A percentile compares a stretch with the other conserved stretches of the same genome.
phyloP scores from a whole-genome alignment of 2,113 vertebrate species.

The Nannospalax galili region DNA sequence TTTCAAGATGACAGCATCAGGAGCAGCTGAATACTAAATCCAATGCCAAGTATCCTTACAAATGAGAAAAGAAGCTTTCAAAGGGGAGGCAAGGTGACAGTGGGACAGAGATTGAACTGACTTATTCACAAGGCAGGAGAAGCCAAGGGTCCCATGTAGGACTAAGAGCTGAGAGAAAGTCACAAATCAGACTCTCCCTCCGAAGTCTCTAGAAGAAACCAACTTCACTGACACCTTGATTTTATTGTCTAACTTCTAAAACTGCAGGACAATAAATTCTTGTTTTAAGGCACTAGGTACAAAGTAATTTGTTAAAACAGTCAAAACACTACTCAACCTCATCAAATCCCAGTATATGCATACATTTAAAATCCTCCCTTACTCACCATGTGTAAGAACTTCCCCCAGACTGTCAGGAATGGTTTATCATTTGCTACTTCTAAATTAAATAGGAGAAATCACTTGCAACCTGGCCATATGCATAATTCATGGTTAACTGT shows the following conservation, averaged over 20 bases:
- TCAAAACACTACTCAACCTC: background rate
- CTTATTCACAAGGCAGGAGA: background rate
- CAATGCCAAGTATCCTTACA: background rate
- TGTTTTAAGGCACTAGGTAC: background rate
- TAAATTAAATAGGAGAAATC: constrained; percentile 39
- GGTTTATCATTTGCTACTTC: background rate
- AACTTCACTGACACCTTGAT: background rate
- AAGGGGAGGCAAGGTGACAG: background rate
- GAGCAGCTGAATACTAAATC: background rate
- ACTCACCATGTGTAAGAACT: background rate
- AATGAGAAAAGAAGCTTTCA: background rate
- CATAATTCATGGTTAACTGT: constrained; percentile 62
- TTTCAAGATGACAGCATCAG: background rate
- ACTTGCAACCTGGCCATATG: background rate
- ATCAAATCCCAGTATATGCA: background rate
- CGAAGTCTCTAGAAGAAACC: background rate
- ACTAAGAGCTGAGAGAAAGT: rapidly evolving
- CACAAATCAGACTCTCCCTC: background rate
- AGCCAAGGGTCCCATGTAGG: background rate
- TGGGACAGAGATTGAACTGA: background rate
- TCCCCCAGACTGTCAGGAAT: background rate
- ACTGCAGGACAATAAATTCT: background rate
- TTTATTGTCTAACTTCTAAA: constrained; percentile 1
- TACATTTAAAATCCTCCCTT: background rate
- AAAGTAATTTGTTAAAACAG: background rate